Base-by-base conservation (phyloP, 2,113 vertebrate species). In the Pimephales promelas region DNA sequence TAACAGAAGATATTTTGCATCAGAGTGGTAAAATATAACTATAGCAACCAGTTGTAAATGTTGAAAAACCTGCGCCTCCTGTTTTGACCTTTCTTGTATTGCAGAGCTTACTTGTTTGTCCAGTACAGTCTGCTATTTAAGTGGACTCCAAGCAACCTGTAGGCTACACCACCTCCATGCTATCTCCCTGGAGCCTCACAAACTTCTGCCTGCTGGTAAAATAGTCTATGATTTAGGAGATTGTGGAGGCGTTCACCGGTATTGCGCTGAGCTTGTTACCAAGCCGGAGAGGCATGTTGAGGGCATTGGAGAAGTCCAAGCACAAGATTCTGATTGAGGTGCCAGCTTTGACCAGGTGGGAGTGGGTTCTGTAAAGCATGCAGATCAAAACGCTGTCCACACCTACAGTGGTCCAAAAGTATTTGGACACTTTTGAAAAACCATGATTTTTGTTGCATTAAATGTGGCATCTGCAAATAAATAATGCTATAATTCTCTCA, bases 171-270 rank as follows among this genome's bases (percentile, higher is more conserved):
- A 81, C 79, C 62, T 81, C 62, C 79, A 81, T 28, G n/a, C 11
- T 70, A 18, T 81, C 64, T 52, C 79, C 61, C 79, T 54, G 64
- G 62, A 54, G 62, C 62, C 47, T 56, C 20, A 20, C 62, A 56
- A 81, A n/a, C 28, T 28, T 66, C 59, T 64, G 16, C 77, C 77
- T 49, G 77, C 77, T 79, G 77, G 59, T 79, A 64, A 79, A 79
- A 79, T 79, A 66, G 77, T 79, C 77, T 79, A 79, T 64, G 77
- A 79, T 79, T 79, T 79, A 34, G 57, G 59, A 79, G 40, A 79
- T 66, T 79, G 77, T 34, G 59, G 77, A 79, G 77, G 77, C 43
- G 77, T 79, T 62, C 36, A 22, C 40, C 5, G 57, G 59, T 79
- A 64, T 66, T 20, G 43, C 5, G 18, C 77, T 49, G 77, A 66